Evolutionary conservation across 2,888 invertebrate genomes (phyloP).

Genomic region (Ophioninae sp.): DNA sequence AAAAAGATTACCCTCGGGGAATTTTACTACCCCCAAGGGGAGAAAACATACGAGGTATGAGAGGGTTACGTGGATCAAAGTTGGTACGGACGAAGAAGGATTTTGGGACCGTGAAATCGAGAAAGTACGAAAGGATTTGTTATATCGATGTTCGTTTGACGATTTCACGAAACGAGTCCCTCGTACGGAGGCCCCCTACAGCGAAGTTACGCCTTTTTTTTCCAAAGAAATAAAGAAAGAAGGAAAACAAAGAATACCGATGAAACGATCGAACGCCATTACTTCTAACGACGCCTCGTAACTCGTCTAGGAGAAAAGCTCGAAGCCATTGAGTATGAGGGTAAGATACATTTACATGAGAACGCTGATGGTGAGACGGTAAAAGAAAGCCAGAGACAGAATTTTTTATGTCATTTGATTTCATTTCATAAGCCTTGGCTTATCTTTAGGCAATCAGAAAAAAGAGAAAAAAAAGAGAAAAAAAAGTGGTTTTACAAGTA

Average conservation of each 20-base stretch:
- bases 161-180: constrained; percentile 47
- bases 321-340: constrained; percentile 24
- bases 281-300: constrained; percentile 67
- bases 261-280: constrained; percentile 66
- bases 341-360: constrained; percentile 4
- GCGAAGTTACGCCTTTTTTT: constrained; percentile 45
- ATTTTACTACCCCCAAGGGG: constrained; percentile 27
- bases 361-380: not conserved
- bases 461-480: constrained; percentile 11
- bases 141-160: constrained; percentile 44
- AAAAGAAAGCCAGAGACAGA: not conserved
- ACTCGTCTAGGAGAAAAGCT: constrained; percentile 59
- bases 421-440: too few relatives aligned
- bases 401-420: not conserved
- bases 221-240: constrained; percentile 24
- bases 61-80: constrained; percentile 15
- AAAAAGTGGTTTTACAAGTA: not conserved
- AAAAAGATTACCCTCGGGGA: constrained; percentile 44
- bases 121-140: constrained; percentile 55
- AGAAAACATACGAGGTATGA: not conserved
- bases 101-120: constrained; percentile 26
- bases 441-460: not conserved
- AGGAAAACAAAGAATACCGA: constrained; percentile 36
- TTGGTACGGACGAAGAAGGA: not conserved
- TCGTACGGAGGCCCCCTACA: not conserved